Base-by-base conservation (phyloP, 2,888 invertebrate species). In the Polylopha cassiicola region DNA sequence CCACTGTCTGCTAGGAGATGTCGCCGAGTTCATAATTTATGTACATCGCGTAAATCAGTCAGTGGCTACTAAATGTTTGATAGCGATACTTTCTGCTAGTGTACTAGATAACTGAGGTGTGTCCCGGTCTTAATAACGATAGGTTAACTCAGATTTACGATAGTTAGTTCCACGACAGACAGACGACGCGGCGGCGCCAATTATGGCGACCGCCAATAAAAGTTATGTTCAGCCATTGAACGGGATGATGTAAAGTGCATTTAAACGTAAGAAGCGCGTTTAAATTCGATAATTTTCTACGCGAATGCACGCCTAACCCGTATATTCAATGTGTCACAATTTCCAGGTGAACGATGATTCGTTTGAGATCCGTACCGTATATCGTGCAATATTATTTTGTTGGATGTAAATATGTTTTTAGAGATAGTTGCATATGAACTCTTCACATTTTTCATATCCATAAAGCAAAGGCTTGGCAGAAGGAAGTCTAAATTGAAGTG, bases 121-220 rank as follows among this genome's bases (percentile, higher is more conserved):
- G 46, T 43, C 39, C 37, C 36, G 28, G 37, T 11, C 33, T 22
- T 10, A 32, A 32, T 21, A 14, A 13, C 21, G 20, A 13, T 22
- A 26, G 1, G 8, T 9, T 36, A 52, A 48, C 46, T 55, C 45
- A 50, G 47, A 51, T 48, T 44, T 41, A 49, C 54, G 53, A 49
- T 56, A 54, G 55, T 57, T 52, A 56, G 57, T 54, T 43, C 49
- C 58, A 46, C 48, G 49, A 52, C 55, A 43, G 49, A 50, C 59
- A 75, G 76, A 76, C 74, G 53, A 44, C 39, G 48, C 55, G 76
- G 73, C 75, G 78, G 74, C 73, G 48, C 44, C 48, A 51, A 51
- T 50, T 57, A 52, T 60, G 64, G 68, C 66, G 56, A 59, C 61
- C 51, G 55, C 62, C 62, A 66, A 61, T 71, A 72, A 72, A 73